phyloP scores from a whole-genome alignment of 2,888 invertebrate genomes.

The Pandemis heparana region DNA sequence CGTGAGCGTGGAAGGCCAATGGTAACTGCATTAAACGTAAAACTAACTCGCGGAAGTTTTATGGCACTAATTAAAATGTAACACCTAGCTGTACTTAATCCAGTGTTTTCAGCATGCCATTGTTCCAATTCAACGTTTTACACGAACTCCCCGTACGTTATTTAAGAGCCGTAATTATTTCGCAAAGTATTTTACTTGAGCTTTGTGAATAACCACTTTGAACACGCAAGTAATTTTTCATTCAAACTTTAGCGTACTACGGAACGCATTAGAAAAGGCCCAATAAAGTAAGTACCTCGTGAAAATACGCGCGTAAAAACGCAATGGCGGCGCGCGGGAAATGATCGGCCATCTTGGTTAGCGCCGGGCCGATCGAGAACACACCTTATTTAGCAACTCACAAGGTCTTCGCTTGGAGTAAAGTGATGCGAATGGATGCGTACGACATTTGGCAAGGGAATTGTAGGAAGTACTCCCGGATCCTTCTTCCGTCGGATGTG shows the following conservation, averaged over 20 bases:
- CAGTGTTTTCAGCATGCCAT: constrained; percentile 17
- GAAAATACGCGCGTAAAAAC: constrained; percentile 54
- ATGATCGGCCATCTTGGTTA: constrained; percentile 45
- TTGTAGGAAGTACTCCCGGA: constrained; percentile 56
- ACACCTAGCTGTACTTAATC: constrained; percentile 21
- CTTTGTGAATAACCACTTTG: constrained; percentile 7
- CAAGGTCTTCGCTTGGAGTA: constrained; percentile 26
- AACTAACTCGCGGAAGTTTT: constrained; percentile 31
- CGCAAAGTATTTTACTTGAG: constrained; percentile 11
- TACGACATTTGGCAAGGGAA: constrained; percentile 57
- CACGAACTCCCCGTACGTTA: constrained; percentile 14
- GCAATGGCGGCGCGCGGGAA: constrained; percentile 51
- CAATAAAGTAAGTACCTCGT: constrained; percentile 57
- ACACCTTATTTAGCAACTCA: constrained; percentile 28
- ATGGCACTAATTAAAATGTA: constrained; percentile 34
- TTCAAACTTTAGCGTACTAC: constrained; percentile 47
- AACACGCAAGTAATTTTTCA: constrained; percentile 40
- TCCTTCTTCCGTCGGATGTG: constrained; percentile 58
- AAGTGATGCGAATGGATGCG: constrained; percentile 47
- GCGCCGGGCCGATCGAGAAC: constrained; percentile 4
- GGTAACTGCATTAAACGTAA: constrained; percentile 31
- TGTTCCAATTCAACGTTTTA: constrained; percentile 20
- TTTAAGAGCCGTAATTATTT: constrained; percentile 30
- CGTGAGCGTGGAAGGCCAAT: constrained; percentile 25
- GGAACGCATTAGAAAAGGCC: constrained; percentile 56